Evolutionary conservation across 23 tunicate species (phyloP).

Genomic region (Diplosoma virens): DNA sequence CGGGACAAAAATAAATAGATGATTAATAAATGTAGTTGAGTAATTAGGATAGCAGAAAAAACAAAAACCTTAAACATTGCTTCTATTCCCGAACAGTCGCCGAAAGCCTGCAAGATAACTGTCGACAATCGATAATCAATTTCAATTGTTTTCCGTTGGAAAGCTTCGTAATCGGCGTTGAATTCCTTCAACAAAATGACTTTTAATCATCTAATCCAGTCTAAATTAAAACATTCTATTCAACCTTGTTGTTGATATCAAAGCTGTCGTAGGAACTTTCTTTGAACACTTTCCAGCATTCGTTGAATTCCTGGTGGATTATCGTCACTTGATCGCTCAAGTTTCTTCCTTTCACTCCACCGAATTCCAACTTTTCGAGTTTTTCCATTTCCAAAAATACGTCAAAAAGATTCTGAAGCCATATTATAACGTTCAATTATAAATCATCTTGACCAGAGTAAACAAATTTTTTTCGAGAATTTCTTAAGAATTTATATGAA

Average conservation of each 20-base stretch:
- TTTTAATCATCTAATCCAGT: background rate
- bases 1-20: too few relatives aligned
- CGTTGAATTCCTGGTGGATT: constrained; percentile 60
- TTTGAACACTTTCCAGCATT: constrained; percentile 69
- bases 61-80: constrained; percentile 95
- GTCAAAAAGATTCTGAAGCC: constrained; percentile 64
- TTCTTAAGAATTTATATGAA: background rate
- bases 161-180: constrained; percentile 39
- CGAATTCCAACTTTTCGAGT: constrained; percentile 85
- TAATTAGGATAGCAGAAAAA: too few relatives aligned
- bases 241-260: constrained; percentile 59
- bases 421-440: background rate
- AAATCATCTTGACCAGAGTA: too few relatives aligned
- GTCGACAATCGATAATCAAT: constrained; percentile 64
- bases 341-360: constrained; percentile 69
- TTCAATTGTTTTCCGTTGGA: constrained; percentile 49
- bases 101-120: constrained; percentile 62
- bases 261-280: constrained; percentile 74
- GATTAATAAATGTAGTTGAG: too few relatives aligned
- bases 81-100: constrained; percentile 81
- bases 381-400: constrained; percentile 67
- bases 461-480: background rate
- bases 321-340: constrained; percentile 63
- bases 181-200: constrained; percentile 36
- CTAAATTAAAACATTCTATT: background rate